A percentile compares a stretch with the other conserved stretches of the same genome.
phyloP scores from a whole-genome alignment of 2,888 invertebrate genomes.

The Leucophenga maculata region DNA sequence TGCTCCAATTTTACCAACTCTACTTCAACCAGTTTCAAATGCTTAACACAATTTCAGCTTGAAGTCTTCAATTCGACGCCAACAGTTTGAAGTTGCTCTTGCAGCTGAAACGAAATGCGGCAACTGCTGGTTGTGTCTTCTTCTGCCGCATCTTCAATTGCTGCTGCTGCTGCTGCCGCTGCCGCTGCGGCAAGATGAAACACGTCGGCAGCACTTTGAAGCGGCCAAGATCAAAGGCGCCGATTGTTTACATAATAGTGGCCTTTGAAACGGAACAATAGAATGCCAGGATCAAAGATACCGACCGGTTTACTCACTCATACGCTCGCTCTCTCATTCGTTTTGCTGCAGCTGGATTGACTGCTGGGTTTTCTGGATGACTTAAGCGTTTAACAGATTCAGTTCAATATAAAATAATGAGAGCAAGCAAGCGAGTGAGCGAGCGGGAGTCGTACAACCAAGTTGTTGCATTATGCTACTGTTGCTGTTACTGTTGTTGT shows the following conservation, averaged over 20 bases:
- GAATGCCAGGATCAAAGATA: conserved; percentile 72
- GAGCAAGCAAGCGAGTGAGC: neutral
- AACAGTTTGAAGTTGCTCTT: too few species aligned
- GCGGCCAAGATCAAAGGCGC: conserved; percentile 78
- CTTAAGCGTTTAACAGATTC: conserved; percentile 35
- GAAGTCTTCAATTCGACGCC: too few species aligned
- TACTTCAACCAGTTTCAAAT: too few species aligned
- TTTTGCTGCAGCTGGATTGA: conserved; percentile 23
- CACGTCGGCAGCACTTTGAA: conserved; percentile 68
- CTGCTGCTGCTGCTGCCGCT: conserved; percentile 42
- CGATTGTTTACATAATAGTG: conserved; percentile 81
- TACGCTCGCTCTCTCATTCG: conserved; percentile 35
- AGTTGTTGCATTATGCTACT: conserved; percentile 20
- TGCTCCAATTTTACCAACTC: too few species aligned
- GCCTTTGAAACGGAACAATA: conserved; percentile 76
- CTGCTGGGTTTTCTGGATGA: conserved; percentile 2
- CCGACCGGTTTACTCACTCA: conserved; percentile 59
- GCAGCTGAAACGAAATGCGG: neutral
- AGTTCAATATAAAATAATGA: neutral
- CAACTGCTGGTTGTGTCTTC: neutral
- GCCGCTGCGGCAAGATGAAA: conserved; percentile 60
- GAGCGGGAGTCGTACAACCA: neutral
- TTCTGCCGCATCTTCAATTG: conserved; percentile 38
- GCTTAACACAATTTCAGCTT: too few species aligned
- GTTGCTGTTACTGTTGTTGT: conserved; percentile 33